Conservation (phyloP, 1,140 invertebrate species). For the Cydia strobilella region DNA sequence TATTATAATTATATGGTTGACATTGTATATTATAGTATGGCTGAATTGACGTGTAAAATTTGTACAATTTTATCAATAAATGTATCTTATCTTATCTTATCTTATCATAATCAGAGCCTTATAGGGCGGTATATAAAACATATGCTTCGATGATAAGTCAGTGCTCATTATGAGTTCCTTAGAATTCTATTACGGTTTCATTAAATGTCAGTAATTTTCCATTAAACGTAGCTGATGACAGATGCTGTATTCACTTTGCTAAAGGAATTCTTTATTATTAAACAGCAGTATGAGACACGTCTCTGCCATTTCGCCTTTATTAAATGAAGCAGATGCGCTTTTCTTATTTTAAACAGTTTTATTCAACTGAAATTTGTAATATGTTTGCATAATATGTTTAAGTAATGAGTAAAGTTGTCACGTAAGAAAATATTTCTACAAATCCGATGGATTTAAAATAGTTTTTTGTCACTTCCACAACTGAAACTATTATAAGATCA, state of each 20-base stretch:
- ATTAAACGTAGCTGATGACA: background rate
- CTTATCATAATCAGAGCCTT: background rate
- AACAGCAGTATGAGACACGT: background rate
- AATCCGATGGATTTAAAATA: no score
- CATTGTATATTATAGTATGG: no score
- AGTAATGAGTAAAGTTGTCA: background rate
- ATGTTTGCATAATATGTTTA: background rate
- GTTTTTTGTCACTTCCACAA: no score
- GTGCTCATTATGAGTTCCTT: slow-evolving; percentile 8
- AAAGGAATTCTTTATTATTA: background rate
- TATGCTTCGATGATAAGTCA: background rate
- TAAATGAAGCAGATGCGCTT: no score
- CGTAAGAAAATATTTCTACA: no score
- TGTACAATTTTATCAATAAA: no score
- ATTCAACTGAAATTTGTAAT: no score
- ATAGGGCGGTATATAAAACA: background rate
- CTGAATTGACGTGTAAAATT: no score
- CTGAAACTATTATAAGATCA: no score
- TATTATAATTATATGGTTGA: no score
- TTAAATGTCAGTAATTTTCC: slow-evolving; percentile 18
- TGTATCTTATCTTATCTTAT: no score
- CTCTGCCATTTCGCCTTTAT: background rate
- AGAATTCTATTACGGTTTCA: background rate
- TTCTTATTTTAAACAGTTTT: no score
- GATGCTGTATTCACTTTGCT: background rate